Evolutionary conservation across 1,140 invertebrate species (phyloP).

Genomic region (Delia radicum): DNA sequence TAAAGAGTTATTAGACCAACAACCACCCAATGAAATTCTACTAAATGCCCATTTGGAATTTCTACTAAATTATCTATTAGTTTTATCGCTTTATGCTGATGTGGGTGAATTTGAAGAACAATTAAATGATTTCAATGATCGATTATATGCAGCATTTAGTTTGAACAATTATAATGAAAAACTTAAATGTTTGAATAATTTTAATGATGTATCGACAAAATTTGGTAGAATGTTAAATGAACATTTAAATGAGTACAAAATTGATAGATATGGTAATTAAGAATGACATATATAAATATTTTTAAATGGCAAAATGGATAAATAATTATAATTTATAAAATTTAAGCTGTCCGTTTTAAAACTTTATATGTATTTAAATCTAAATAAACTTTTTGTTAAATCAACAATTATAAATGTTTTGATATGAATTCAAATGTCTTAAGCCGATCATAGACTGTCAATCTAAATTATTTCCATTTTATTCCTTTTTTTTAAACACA

Average conservation of each 20-base stretch:
- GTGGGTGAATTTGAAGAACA: not conserved
- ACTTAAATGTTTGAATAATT: not conserved
- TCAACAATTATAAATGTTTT: too few relatives aligned
- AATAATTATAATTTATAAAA: too few relatives aligned
- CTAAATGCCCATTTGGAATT: conserved; percentile 11
- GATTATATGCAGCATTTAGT: not conserved
- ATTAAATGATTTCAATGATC: not conserved
- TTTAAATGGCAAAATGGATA: too few relatives aligned
- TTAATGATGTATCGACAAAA: not conserved
- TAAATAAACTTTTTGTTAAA: too few relatives aligned
- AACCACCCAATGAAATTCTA: not conserved
- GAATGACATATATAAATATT: not conserved
- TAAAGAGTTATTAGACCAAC: not conserved
- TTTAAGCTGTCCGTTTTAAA: too few relatives aligned
- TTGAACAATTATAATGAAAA: not conserved
- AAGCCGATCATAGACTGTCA: too few relatives aligned
- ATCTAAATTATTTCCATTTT: too few relatives aligned
- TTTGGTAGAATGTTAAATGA: not conserved
- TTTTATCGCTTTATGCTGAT: not conserved
- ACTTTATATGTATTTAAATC: too few relatives aligned
- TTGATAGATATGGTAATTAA: not conserved
- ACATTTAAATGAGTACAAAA: not conserved
- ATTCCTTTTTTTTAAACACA: too few relatives aligned
- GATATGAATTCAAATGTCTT: too few relatives aligned
- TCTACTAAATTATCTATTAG: not conserved